phyloP scores from a whole-genome alignment of 2,113 vertebrate genomes.

The Alectura lathami region DNA sequence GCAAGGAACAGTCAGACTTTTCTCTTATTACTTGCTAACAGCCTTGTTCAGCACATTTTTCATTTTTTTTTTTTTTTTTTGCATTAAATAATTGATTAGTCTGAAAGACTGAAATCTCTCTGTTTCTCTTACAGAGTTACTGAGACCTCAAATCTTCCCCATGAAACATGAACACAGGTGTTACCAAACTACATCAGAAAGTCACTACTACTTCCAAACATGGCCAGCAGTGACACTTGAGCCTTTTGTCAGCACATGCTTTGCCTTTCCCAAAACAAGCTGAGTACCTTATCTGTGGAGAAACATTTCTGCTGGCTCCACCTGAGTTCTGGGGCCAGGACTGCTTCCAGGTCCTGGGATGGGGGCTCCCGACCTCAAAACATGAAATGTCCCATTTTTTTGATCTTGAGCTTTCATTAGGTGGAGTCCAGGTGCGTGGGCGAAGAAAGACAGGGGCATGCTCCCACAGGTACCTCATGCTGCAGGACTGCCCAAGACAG shows the following conservation, averaged over 20 bases:
- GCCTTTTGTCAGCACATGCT: background rate
- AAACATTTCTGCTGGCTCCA: background rate
- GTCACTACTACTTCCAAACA: background rate
- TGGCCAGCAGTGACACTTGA: background rate
- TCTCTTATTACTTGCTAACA: background rate
- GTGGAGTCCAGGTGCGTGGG: background rate
- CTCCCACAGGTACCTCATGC: background rate
- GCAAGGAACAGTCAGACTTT: background rate
- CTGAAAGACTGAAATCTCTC: background rate
- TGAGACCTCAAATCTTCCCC: background rate
- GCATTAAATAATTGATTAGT: background rate
- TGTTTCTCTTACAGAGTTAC: background rate
- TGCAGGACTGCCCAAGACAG: background rate
- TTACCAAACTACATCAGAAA: background rate
- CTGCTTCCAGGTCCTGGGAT: background rate
- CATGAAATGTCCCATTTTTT: background rate
- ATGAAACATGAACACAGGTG: background rate
- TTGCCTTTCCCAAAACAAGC: background rate
- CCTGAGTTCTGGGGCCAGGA: background rate
- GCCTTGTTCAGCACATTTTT: background rate
- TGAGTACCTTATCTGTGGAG: background rate
- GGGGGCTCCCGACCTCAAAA: background rate
- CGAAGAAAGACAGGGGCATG: background rate
- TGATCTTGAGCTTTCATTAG: background rate
- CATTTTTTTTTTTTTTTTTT: background rate